Base-by-base conservation (phyloP, 2,797 vertebrate genomes). In the Anguilla anguilla region DNA sequence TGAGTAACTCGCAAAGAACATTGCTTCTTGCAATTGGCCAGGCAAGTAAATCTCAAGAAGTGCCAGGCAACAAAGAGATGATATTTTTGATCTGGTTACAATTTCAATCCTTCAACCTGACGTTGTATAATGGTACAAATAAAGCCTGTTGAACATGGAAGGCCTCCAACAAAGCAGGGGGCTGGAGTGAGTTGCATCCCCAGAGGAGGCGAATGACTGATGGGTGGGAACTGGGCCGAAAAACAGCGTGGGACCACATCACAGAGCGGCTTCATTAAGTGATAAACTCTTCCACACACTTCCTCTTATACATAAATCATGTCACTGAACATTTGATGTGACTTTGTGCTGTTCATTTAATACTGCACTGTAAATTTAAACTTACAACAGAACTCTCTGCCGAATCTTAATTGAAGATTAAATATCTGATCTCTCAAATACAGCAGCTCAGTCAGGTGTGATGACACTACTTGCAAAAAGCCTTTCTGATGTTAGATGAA, bases 331-430 rank as follows among this genome's bases (percentile, higher is more conserved):
- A 81, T 85, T 85, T 85, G 84, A 85, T 85, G 31, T 19, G 51
- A 35, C 31, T 88, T 87, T 86, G 85, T 88, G 55, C 46, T 86
- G 74, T 84, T 79, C 43, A 64, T 79, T 39, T 83, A 85, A 81
- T 35, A 15, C 59, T 86, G 86, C 49, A 74, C 35, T 72, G n/a
- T 88, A 49, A 28, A 72, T 88, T 86, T 85, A 84, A 86, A 39
- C 35, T 31, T 81, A 55, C 61, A 88, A 72, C 59, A 15, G 51
- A 25, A 55, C 69, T 31, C 55, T 87, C 83, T 79, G 74, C 85
- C 83, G 84, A 89, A 87, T 89, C 79, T 85, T 88, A 91, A 89
- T 92, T 89, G 86, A 67, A 79, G 88, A 88, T 90, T 84, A 89
- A 88, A 89, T 57, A 83, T 64, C 84, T 49, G 39, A 89, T 85